These are phyloP conservation scores for Axinella damicornis DNA, from an alignment of 37 sponge, comb jelly and placozoan genomes.

Conservation along the genomic window DNA sequence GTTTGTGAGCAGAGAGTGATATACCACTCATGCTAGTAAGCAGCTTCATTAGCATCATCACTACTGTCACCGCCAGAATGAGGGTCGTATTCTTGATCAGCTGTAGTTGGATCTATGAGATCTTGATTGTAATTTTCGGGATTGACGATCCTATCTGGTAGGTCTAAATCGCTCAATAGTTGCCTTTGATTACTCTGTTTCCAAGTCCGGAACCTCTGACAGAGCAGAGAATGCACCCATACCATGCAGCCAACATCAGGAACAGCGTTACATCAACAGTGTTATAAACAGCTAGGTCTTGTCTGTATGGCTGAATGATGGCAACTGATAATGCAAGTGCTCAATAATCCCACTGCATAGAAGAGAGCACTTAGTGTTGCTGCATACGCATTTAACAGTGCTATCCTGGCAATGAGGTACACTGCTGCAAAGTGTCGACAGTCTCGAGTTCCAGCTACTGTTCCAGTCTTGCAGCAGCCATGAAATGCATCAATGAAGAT, in stretches of 20 bases:
- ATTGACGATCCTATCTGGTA: not conserved
- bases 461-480: slow-evolving; percentile 76
- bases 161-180: not conserved
- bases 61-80: too few species aligned
- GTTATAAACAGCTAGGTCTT: not conserved
- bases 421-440: slow-evolving; percentile 70
- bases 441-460: slow-evolving; percentile 33
- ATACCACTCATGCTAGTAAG: too few species aligned
- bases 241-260: not conserved
- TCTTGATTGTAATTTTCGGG: not conserved
- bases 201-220: not conserved
- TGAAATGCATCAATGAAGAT: slow-evolving; percentile 62
- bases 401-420: slow-evolving; percentile 42
- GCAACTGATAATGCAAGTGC: not conserved
- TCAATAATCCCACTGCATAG: not conserved
- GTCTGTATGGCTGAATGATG: not conserved
- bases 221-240: not conserved
- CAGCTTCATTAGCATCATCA: too few species aligned
- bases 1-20: too few species aligned
- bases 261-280: not conserved
- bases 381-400: slow-evolving; percentile 25
- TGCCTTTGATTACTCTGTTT: not conserved
- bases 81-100: too few species aligned
- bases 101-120: too few species aligned
- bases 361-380: not conserved